Percentiles rank a stretch among this genome's conserved stretches.
Evolutionary conservation across 2,113 vertebrate genomes (phyloP).

Genomic region (Phrynosoma blainvillii): DNA sequence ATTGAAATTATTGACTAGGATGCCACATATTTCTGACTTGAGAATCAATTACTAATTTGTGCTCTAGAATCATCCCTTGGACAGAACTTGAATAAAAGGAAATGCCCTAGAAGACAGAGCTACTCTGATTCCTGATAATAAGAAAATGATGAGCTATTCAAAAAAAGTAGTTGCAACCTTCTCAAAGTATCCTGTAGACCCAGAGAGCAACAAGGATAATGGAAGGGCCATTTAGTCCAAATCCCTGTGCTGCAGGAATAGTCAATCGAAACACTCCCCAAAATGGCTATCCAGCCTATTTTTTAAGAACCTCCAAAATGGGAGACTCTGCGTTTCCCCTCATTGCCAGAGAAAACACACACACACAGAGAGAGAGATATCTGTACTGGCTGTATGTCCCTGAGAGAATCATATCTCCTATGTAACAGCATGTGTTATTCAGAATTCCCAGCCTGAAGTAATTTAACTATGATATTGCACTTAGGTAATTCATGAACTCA

Average conservation of each 20-base stretch:
- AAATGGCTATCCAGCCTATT: too few relatives aligned
- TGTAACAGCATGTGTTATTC: neutral
- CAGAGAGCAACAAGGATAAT: too few relatives aligned
- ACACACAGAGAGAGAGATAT: neutral
- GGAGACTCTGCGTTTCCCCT: too few relatives aligned
- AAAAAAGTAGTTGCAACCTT: too few relatives aligned
- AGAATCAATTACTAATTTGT: neutral
- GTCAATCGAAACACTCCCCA: too few relatives aligned
- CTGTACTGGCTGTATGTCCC: neutral
- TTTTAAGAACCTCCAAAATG: too few relatives aligned
- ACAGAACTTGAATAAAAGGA: neutral
- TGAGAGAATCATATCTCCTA: neutral
- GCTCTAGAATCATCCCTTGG: neutral
- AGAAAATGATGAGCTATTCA: too few relatives aligned
- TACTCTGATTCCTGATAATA: neutral
- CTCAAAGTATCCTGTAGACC: too few relatives aligned
- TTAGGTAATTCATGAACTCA: neutral
- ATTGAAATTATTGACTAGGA: too few relatives aligned
- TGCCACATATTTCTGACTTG: neutral
- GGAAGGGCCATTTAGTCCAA: too few relatives aligned
- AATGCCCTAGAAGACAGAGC: neutral
- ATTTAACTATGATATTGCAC: neutral
- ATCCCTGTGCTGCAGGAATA: too few relatives aligned
- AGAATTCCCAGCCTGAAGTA: neutral
- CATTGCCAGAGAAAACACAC: too few relatives aligned